phyloP scores from a whole-genome alignment of 2,888 invertebrate species.

The Malachius bipustulatus region DNA sequence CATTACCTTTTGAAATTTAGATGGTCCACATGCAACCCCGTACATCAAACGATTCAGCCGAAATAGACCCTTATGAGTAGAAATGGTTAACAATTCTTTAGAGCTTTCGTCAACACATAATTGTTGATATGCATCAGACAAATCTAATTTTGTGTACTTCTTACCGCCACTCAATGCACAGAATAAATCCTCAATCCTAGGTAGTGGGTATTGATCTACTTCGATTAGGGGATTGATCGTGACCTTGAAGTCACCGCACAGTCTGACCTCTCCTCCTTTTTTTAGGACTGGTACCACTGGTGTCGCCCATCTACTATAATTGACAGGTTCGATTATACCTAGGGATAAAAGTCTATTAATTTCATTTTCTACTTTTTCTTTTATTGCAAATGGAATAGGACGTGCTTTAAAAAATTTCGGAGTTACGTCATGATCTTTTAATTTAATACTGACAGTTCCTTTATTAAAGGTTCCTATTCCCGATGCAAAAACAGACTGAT shows the following conservation, averaged over 20 bases:
- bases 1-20: conserved; percentile 24
- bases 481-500: conserved; percentile 10
- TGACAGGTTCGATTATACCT: conserved; percentile 14
- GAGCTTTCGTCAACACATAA: conserved; percentile 13
- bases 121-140: too few relatives aligned
- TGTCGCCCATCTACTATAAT: conserved; percentile 12
- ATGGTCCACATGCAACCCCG: conserved; percentile 18
- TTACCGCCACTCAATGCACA: conserved; percentile 11
- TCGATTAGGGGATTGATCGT: conserved; percentile 8
- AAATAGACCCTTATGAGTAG: conserved; percentile 15
- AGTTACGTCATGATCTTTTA: conserved; percentile 7
- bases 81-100: conserved; percentile 13
- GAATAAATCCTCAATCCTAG: conserved; percentile 8
- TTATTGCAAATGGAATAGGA: conserved; percentile 8
- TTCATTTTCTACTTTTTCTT: conserved; percentile 10
- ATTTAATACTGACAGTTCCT: conserved; percentile 6
- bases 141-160: too few relatives aligned
- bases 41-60: conserved; percentile 10
- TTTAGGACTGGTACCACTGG: too few relatives aligned
- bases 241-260: conserved; percentile 9
- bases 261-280: conserved; percentile 4
- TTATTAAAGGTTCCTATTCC: conserved; percentile 14
- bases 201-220: conserved; percentile 7
- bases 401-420: conserved; percentile 10
- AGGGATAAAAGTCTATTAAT: conserved; percentile 11